Conservation (phyloP, 1,140 invertebrate genomes). For the Tetramorium parvispinum region DNA sequence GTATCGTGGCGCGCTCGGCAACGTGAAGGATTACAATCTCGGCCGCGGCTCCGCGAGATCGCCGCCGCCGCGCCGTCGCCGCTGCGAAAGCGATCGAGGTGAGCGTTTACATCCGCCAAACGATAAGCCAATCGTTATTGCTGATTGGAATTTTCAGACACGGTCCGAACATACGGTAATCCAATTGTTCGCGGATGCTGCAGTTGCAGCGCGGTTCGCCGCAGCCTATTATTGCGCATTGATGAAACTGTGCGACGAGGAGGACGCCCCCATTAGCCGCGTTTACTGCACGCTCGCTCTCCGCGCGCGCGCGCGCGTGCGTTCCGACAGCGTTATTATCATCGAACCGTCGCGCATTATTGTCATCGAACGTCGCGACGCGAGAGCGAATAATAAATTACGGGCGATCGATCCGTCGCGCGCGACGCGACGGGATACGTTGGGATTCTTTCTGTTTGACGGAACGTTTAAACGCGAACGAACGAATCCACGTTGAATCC, state of each 20-base stretch:
- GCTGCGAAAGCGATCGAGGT: constrained; percentile 14
- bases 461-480: constrained; percentile 17
- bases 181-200: constrained; percentile 61
- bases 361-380: constrained; percentile 59
- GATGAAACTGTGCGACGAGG: constrained; percentile 63
- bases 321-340: constrained; percentile 33
- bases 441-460: constrained; percentile 51
- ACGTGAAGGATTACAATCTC: constrained; percentile 55
- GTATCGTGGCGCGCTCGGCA: constrained; percentile 38
- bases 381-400: constrained; percentile 56
- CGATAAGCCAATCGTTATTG: constrained; percentile 66
- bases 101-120: constrained; percentile 51
- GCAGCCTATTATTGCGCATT: constrained; percentile 68
- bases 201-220: constrained; percentile 53
- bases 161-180: constrained; percentile 66
- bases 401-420: constrained; percentile 34
- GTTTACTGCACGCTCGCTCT: constrained; percentile 8
- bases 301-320: background rate
- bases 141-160: constrained; percentile 74
- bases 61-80: background rate
- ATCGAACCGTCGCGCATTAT: constrained; percentile 54
- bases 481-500: background rate
- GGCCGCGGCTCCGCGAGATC: constrained; percentile 22
- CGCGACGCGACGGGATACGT: constrained; percentile 1
- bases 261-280: constrained; percentile 58